phyloP scores from a whole-genome alignment of 2,888 invertebrate genomes.

The Halocaridina rubra region DNA sequence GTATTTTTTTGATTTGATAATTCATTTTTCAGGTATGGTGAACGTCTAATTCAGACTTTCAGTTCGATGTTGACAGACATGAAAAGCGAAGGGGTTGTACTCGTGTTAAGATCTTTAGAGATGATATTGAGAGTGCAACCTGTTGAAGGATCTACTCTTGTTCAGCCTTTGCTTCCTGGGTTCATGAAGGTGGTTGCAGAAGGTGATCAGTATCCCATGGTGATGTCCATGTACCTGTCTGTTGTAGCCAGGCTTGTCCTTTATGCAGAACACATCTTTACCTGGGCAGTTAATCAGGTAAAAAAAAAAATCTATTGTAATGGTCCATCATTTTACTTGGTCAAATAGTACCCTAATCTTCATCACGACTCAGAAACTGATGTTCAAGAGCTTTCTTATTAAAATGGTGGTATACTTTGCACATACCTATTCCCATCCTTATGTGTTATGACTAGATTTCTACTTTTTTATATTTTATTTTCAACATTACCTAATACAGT shows the following conservation, averaged over 20 bases:
- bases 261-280: conserved; percentile 64
- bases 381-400: too few species aligned
- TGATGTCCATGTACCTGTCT: conserved; percentile 82
- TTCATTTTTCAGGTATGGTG: conserved; percentile 75
- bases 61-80: conserved; percentile 83
- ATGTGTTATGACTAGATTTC: too few species aligned
- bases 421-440: too few species aligned
- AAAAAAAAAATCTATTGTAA: background rate
- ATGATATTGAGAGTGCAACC: conserved; percentile 81
- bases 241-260: conserved; percentile 81
- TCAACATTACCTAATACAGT: too few species aligned
- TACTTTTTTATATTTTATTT: too few species aligned
- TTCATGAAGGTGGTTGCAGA: conserved; percentile 77
- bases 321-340: too few species aligned
- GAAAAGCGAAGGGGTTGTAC: conserved; percentile 78
- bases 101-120: conserved; percentile 81
- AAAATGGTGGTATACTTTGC: too few species aligned
- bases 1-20: too few species aligned
- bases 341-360: too few species aligned
- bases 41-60: conserved; percentile 77
- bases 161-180: conserved; percentile 72
- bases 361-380: too few species aligned
- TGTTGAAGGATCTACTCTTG: conserved; percentile 73
- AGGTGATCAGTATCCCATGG: conserved; percentile 78
- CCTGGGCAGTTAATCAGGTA: conserved; percentile 51